Evolutionary conservation across 2,888 invertebrate genomes (phyloP).

Genomic region (Pachymerium ferrugineum): DNA sequence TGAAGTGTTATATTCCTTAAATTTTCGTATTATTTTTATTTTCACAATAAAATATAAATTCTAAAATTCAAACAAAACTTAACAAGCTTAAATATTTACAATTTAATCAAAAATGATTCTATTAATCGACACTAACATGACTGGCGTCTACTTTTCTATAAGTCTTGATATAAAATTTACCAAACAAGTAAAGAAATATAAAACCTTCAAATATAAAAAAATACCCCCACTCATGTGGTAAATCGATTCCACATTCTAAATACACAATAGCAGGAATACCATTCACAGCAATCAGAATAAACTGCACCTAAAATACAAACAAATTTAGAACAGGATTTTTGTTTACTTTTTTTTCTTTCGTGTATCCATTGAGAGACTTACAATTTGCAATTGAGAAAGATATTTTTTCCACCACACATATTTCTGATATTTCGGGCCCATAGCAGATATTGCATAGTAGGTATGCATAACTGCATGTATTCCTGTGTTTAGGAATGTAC

Average conservation of each 20-base stretch:
- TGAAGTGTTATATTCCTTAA: too few relatives aligned
- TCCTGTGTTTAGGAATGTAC: conserved; percentile 86
- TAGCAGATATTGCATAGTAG: conserved; percentile 91
- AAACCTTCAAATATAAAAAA: neutral
- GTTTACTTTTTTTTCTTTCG: too few relatives aligned
- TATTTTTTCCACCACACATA: conserved; percentile 98
- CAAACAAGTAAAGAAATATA: neutral
- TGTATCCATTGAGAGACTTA: too few relatives aligned
- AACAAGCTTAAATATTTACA: too few relatives aligned
- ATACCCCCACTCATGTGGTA: neutral
- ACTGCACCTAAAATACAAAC: conserved; percentile 36
- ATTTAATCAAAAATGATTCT: too few relatives aligned
- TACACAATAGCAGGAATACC: neutral
- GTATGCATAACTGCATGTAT: conserved; percentile 97
- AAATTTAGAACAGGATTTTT: neutral
- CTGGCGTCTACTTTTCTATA: neutral
- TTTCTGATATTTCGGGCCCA: conserved; percentile 88
- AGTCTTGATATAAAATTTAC: neutral
- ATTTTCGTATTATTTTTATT: too few relatives aligned
- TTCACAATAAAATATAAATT: too few relatives aligned
- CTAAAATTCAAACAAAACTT: too few relatives aligned
- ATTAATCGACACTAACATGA: neutral
- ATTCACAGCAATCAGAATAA: conserved; percentile 37
- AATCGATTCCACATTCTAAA: neutral
- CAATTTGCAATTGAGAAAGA: conserved; percentile 91